Percentiles rank a stretch among this genome's conserved stretches.
Evolutionary conservation across 2,888 invertebrate species (phyloP).

Genomic region (Drosophila nr. medialis): DNA sequence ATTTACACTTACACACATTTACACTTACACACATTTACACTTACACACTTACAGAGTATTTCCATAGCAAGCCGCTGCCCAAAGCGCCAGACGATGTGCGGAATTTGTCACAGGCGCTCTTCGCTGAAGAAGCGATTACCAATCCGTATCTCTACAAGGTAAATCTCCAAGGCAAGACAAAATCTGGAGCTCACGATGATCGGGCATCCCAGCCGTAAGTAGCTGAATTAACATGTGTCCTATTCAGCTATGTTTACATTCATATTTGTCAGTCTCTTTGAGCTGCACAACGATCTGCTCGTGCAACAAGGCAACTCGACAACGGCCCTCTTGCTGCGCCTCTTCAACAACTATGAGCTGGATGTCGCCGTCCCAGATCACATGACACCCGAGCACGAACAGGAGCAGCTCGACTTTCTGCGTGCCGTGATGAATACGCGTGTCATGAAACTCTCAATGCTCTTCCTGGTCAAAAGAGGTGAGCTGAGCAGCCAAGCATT

Average conservation of each 20-base stretch:
- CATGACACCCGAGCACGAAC: constrained; percentile 64
- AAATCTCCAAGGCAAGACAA: constrained; percentile 79
- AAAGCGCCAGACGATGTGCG: constrained; percentile 64
- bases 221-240: not conserved
- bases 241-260: not conserved
- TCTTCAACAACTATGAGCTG: constrained; percentile 80
- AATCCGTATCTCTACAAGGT: constrained; percentile 71
- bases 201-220: constrained; percentile 75
- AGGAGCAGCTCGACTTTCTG: constrained; percentile 77
- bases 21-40: not conserved
- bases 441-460: constrained; percentile 78
- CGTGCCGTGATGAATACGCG: constrained; percentile 73
- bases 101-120: constrained; percentile 66
- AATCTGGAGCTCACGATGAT: constrained; percentile 71
- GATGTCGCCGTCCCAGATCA: constrained; percentile 62
- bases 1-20: not conserved
- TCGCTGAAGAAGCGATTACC: constrained; percentile 62
- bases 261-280: constrained; percentile 60
- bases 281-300: constrained; percentile 70
- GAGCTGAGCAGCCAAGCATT: constrained; percentile 31
- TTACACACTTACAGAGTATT: constrained; percentile 66
- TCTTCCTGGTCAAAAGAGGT: constrained; percentile 65
- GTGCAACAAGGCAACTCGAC: constrained; percentile 67
- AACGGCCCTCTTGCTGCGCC: constrained; percentile 64
- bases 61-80: constrained; percentile 70